A percentile compares a stretch with the other conserved stretches of the same genome.
Conservation (phyloP, 2,797 vertebrate genomes). For the Enteromius trimaculatus region DNA sequence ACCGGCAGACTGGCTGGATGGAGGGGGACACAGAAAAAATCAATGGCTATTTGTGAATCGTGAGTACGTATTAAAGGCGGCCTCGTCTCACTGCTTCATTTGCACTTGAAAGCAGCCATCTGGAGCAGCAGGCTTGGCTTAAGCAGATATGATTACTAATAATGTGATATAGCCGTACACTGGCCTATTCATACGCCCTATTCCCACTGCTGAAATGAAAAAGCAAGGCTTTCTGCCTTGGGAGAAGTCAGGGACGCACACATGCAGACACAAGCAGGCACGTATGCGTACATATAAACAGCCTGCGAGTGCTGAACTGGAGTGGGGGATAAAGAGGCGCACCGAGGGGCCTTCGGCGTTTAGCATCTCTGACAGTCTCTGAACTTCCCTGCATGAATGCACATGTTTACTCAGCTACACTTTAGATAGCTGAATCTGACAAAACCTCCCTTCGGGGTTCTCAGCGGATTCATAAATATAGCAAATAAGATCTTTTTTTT, state of each 20-base stretch:
- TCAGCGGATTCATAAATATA: neutral
- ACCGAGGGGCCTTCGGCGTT: constrained; percentile 63
- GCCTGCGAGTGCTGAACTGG: constrained; percentile 71
- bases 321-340: constrained; percentile 69
- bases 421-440: neutral
- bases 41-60: constrained; percentile 99
- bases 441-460: neutral
- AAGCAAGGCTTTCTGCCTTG: constrained; percentile 65
- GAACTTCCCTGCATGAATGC: constrained; percentile 23
- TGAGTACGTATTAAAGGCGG: constrained; percentile 99
- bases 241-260: constrained; percentile 74
- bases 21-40: constrained; percentile 86
- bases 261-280: constrained; percentile 73
- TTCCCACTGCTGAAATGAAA: constrained; percentile 97
- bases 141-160: constrained; percentile 99
- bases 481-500: neutral
- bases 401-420: neutral
- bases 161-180: constrained; percentile 99
- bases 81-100: constrained; percentile 99
- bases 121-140: constrained; percentile 99
- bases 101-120: constrained; percentile 99
- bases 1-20: constrained; percentile 98
- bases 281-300: constrained; percentile 73
- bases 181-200: constrained; percentile 95
- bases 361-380: constrained; percentile 40